Base-by-base conservation (phyloP, 2,888 invertebrate species). In the Nemapogon koenigi region DNA sequence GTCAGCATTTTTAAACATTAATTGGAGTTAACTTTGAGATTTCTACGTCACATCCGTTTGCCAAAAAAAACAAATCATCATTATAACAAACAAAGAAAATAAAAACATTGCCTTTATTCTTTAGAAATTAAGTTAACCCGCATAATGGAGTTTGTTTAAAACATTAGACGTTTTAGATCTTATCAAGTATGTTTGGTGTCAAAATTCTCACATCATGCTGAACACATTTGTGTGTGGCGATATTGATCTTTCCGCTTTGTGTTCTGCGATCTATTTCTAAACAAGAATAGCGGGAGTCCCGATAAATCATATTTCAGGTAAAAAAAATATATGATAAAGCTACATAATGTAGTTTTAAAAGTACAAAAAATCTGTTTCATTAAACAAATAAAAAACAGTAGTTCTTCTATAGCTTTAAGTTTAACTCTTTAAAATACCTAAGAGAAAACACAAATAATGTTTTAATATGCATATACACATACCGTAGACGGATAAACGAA, bases 131-230 rank as follows among this genome's bases (percentile, higher is more conserved):
- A 73, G 76, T 76, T 76, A 76, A 55, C 65, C 65, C 57, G 61
- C 52, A 72, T 71, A 73, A 75, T 75, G 55, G 70, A 73, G 75
- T 76, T 76, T 78, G 78, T 76, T 76, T 75, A 76, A 75, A 78
- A 75, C 73, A 76, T 76, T 76, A 78, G 75, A 40, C 54, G 61
- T 68, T 73, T 68, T 70, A 72, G 76, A 78, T 78, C 53, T 69
- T 78, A 78, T 78, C 78, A 49, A 11, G 40, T 17, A 46, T 70
- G 67, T 78, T 71, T 76, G 75, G 75, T 76, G 78, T 78, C 76
- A 78, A 73, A 76, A 75, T 54, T 73, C 72, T 72, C 76, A 67
- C 75, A 71, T 78, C 76, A 78, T 71, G 72, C 73, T 56, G 75
- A 69, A 71, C 60, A 50, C 71, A 75, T 72, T 75, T 72, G 58